phyloP scores from a whole-genome alignment of 2,888 invertebrate genomes.

The Plemyria rubiginata region DNA sequence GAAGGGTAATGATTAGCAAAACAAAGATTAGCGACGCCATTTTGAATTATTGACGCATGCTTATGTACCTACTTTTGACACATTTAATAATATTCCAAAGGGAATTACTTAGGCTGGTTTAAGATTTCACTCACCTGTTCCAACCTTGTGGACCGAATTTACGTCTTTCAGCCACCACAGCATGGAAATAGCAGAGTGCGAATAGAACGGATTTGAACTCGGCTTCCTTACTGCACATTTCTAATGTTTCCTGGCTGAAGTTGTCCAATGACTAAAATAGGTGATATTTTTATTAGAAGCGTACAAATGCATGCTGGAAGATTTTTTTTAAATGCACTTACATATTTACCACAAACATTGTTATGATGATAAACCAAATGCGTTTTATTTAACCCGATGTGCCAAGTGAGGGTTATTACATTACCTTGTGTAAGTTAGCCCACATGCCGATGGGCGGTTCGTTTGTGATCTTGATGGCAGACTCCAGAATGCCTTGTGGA shows the following conservation, averaged over 20 bases:
- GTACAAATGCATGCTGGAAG: background rate
- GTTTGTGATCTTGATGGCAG: slow-evolving; percentile 97
- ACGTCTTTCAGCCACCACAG: slow-evolving; percentile 95
- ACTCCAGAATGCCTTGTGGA: slow-evolving; percentile 95
- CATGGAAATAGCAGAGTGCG: slow-evolving; percentile 97
- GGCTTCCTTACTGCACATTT: slow-evolving; percentile 96
- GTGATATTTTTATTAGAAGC: background rate
- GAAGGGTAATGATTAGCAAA: no score
- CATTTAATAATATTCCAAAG: no score
- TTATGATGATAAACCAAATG: no score
- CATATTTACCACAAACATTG: no score
- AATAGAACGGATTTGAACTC: slow-evolving; percentile 97
- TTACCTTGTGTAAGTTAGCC: slow-evolving; percentile 94
- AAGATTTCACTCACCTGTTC: slow-evolving; percentile 85
- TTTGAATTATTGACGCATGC: no score
- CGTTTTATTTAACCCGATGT: no score
- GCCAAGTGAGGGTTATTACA: background rate
- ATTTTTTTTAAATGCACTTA: no score
- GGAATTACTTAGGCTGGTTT: no score
- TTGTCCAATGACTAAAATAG: slow-evolving; percentile 89
- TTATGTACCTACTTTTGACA: no score
- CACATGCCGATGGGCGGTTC: slow-evolving; percentile 98
- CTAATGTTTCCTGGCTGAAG: slow-evolving; percentile 96
- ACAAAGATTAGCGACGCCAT: no score
- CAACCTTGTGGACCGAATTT: slow-evolving; percentile 98